A percentile compares a stretch with the other conserved stretches of the same genome.
phyloP scores from a whole-genome alignment of 2,797 vertebrate species.

The Ambastaia sidthimunki region DNA sequence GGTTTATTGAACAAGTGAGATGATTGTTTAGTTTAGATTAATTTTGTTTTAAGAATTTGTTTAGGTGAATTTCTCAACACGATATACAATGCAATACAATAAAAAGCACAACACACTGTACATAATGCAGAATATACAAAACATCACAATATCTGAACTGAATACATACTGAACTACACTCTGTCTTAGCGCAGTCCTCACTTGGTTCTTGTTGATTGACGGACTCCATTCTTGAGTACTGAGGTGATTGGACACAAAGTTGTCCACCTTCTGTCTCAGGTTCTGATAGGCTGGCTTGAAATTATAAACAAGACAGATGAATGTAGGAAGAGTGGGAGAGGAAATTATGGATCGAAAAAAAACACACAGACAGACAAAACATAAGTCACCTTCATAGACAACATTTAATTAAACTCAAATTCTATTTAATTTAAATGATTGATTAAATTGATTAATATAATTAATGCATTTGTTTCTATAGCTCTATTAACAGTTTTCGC shows the following conservation, averaged over 20 bases:
- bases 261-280: slow-evolving; percentile 96
- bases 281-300: slow-evolving; percentile 95
- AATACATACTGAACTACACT: slow-evolving; percentile 93
- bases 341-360: too few species aligned
- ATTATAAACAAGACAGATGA: neutral
- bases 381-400: too few species aligned
- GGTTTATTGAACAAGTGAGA: too few species aligned
- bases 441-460: too few species aligned
- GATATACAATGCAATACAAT: neutral
- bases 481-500: too few species aligned
- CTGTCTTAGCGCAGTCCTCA: slow-evolving; percentile 91
- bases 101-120: neutral
- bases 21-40: too few species aligned
- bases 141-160: neutral
- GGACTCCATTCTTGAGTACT: slow-evolving; percentile 98
- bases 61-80: neutral
- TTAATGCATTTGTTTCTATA: too few species aligned
- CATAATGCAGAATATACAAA: neutral
- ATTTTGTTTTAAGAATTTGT: neutral
- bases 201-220: slow-evolving; percentile 98
- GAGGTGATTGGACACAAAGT: slow-evolving; percentile 93
- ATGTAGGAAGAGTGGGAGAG: too few species aligned
- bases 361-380: too few species aligned
- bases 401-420: too few species aligned
- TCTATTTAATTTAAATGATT: too few species aligned